phyloP scores from a whole-genome alignment of 2,888 invertebrate species.

The Drosophila villosipedis region DNA sequence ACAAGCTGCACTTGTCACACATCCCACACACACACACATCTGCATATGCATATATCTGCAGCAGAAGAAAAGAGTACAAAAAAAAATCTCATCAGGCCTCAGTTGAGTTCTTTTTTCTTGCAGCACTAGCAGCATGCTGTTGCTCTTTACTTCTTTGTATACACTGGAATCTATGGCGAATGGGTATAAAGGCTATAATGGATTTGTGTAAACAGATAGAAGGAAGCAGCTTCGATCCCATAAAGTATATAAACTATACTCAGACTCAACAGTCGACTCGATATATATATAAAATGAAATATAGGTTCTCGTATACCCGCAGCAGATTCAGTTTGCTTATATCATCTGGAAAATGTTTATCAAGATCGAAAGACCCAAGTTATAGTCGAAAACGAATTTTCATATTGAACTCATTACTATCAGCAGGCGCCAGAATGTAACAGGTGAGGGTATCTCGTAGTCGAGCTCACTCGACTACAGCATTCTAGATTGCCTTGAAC shows the following conservation, averaged over 20 bases:
- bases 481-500: neutral
- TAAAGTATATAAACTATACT: neutral
- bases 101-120: conserved; percentile 16
- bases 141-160: neutral
- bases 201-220: neutral
- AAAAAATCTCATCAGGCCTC: conserved; percentile 55
- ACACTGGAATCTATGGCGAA: neutral
- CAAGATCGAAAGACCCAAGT: too few species aligned
- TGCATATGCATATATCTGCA: conserved; percentile 24
- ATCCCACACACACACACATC: conserved; percentile 22
- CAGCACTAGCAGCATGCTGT: conserved; percentile 1
- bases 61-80: neutral
- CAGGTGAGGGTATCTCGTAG: neutral
- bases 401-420: neutral
- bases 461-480: neutral
- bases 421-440: neutral
- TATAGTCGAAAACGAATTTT: neutral
- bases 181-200: neutral
- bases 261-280: too few species aligned
- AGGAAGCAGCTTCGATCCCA: neutral
- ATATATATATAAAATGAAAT: too few species aligned
- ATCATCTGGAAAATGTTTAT: too few species aligned
- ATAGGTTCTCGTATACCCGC: too few species aligned
- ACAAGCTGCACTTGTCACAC: conserved; percentile 15
- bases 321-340: neutral